Conservation (phyloP, 2,113 vertebrate genomes). For the Dolichallabes microphthalmus region DNA sequence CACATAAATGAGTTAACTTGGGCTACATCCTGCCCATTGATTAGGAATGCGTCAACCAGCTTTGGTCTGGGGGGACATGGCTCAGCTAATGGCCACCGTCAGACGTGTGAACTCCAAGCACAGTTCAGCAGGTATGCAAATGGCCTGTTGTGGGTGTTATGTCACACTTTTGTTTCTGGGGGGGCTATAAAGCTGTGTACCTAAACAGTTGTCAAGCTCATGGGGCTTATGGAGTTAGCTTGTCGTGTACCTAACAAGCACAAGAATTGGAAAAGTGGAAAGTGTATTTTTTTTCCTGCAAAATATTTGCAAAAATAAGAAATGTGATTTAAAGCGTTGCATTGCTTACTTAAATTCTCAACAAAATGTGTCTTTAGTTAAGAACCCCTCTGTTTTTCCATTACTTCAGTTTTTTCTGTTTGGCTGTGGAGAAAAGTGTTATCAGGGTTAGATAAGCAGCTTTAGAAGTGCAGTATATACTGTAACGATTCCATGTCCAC, state of each 20-base stretch:
- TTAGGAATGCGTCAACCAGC: slow-evolving; percentile 46
- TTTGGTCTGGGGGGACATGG: slow-evolving; percentile 46
- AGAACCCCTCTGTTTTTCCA: not conserved
- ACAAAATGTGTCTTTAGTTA: slow-evolving; percentile 1
- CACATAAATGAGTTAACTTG: slow-evolving; percentile 56
- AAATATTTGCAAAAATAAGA: not conserved
- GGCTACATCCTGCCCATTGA: slow-evolving; percentile 49
- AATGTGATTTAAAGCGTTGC: not conserved
- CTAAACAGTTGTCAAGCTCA: slow-evolving; percentile 16
- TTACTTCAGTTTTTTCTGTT: slow-evolving; percentile 17
- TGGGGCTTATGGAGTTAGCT: slow-evolving; percentile 8
- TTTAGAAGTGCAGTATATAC: slow-evolving; percentile 50
- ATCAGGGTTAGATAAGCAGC: slow-evolving; percentile 53
- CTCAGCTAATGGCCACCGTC: slow-evolving; percentile 48
- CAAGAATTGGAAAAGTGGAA: not conserved
- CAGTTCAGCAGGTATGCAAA: slow-evolving; percentile 46
- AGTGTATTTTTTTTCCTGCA: not conserved
- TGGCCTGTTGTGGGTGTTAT: slow-evolving; percentile 42
- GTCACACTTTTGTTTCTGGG: slow-evolving; percentile 47
- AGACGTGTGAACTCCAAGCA: slow-evolving; percentile 52
- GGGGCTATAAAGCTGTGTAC: slow-evolving; percentile 36
- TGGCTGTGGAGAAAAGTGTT: slow-evolving; percentile 35
- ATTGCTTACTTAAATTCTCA: not conserved
- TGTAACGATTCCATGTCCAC: slow-evolving; percentile 51
- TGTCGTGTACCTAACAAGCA: not conserved